A percentile compares a stretch with the other conserved stretches of the same genome.
Evolutionary conservation across 2,888 invertebrate species (phyloP).

Genomic region (Brachyopa scutellaris): DNA sequence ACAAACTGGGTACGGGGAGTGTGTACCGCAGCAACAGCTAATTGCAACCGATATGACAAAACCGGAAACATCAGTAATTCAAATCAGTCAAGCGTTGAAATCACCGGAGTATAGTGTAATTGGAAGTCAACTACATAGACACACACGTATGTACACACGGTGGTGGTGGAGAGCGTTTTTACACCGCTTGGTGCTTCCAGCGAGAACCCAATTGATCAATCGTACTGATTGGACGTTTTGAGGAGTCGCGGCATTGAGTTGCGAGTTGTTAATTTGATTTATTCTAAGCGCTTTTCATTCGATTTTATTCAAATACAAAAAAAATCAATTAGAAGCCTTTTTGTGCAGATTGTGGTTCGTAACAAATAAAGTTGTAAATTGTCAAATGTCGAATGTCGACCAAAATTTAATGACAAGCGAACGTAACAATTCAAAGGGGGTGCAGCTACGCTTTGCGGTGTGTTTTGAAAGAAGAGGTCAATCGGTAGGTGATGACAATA

Average conservation of each 20-base stretch:
- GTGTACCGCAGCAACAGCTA: conserved; percentile 30
- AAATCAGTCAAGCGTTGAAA: conserved; percentile 72
- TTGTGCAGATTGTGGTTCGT: not conserved
- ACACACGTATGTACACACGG: no score
- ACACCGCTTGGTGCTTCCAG: not conserved
- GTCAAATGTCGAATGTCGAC: not conserved
- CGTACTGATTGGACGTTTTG: conserved; percentile 17
- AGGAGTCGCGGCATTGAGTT: conserved; percentile 51
- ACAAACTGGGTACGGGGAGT: not conserved
- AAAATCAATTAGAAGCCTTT: not conserved
- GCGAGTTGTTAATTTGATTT: conserved; percentile 6
- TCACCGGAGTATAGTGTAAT: conserved; percentile 67
- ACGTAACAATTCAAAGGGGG: no score
- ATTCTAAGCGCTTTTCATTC: conserved; percentile 9
- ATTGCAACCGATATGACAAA: conserved; percentile 70
- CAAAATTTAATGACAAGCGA: no score
- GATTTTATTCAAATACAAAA: no score
- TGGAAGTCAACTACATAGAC: conserved; percentile 48
- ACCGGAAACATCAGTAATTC: conserved; percentile 73
- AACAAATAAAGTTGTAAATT: not conserved
- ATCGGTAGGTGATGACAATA: no score
- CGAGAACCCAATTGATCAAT: conserved; percentile 21
- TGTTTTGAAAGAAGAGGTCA: no score
- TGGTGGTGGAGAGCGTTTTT: conserved; percentile 16
- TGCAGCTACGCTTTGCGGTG: not conserved